A percentile compares a stretch with the other conserved stretches of the same genome.
Conservation (phyloP, 2,888 invertebrate species). For the Drosophila hamatofila region DNA sequence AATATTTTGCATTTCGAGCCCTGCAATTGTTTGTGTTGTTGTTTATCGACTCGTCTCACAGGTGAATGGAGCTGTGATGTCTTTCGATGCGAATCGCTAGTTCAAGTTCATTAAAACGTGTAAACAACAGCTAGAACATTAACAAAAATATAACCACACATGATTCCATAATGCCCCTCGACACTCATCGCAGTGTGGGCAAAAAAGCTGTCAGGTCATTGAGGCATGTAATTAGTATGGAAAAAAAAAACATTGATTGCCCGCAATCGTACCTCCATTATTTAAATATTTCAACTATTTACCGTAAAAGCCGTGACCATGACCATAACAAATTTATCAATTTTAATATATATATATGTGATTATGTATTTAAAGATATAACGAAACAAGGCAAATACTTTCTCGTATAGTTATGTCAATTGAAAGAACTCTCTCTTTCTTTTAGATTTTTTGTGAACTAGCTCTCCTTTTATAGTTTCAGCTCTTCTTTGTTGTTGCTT, state of each 20-base stretch:
- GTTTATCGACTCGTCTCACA: slow-evolving; percentile 30
- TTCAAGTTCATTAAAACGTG: slow-evolving; percentile 54
- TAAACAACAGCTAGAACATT: slow-evolving; percentile 29
- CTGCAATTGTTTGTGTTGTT: slow-evolving; percentile 23
- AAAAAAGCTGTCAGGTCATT: slow-evolving; percentile 14
- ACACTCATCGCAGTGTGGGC: background rate
- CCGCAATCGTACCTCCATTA: background rate
- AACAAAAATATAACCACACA: slow-evolving; percentile 5
- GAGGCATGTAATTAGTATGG: slow-evolving; percentile 44
- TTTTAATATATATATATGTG: background rate
- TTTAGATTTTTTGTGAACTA: no score
- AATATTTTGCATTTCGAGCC: slow-evolving; percentile 28
- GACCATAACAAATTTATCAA: background rate
- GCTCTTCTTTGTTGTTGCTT: no score
- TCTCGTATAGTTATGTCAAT: no score
- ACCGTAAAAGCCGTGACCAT: slow-evolving; percentile 2
- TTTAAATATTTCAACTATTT: slow-evolving; percentile 2
- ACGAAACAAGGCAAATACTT: no score
- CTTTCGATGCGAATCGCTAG: slow-evolving; percentile 35
- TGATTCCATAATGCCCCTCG: slow-evolving; percentile 24
- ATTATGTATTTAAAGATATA: background rate
- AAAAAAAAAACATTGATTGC: slow-evolving; percentile 12
- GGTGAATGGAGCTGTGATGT: slow-evolving; percentile 48
- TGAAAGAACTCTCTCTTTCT: no score
- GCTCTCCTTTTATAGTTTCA: no score